Base-by-base conservation (phyloP, 2,113 vertebrate genomes). In the Carassius auratus region DNA sequence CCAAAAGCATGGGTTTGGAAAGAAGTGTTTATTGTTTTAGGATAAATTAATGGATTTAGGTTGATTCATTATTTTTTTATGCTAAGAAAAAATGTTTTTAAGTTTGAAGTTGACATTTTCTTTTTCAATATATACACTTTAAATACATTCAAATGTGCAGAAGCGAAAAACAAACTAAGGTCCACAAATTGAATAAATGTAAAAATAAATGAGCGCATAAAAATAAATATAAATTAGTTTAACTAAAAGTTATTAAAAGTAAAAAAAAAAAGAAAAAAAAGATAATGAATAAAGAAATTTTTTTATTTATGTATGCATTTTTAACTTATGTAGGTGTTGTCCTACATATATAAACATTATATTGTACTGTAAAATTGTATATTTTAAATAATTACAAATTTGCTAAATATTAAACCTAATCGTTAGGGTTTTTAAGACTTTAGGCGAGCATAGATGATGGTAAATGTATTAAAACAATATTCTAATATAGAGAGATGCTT, bases 401-500 rank as follows among this genome's bases (percentile, higher is more conserved):
- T 15, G 14, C 14, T 52, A 52, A 52, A 52, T 52, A 52, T 52
- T 52, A 52, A 55, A 55, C 15, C 15, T 17, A 55, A 55, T 30
- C 0, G 12, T 5, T 14, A 30, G 26, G 14, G 62, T 15, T 66
- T 66, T 14, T 66, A 64, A 64, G 23, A 26, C 23, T 33, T 66
- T 14, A 64, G 6, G 57, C 2, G 23, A 64, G 62, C 23, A 30
- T 45, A 45, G 42, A 45, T 45, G 8, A 45, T 45, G 42, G 42
- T 45, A 45, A 45, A 45, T 45, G 42, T 45, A 45, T 9, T 45
- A 9, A 45, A 45, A 45, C 7, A 42, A 52, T 50, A 52, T 55
- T 38, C 36, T 42, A 73, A 42, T 13, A n/a, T 73, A n/a, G 9
- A 76, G 17, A 77, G 30, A 59, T 77, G 76, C 76, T 62, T 61